These are phyloP conservation scores for Paralichthys olivaceus DNA, from an alignment of 2,113 vertebrate genomes.

Conservation along the genomic window DNA sequence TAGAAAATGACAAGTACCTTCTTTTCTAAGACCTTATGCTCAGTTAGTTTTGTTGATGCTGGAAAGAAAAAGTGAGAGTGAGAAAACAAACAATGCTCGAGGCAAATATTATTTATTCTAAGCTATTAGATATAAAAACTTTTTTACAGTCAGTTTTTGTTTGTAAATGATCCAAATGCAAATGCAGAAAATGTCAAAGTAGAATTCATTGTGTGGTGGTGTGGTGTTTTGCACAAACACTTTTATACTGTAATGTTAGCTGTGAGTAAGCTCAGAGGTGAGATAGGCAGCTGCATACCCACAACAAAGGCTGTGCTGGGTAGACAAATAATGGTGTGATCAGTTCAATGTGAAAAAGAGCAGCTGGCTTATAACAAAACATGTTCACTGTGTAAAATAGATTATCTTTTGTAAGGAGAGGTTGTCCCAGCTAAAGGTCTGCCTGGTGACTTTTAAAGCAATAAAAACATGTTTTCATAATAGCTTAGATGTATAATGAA, in stretches of 20 bases:
- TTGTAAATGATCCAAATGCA: no score
- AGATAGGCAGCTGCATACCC: neutral
- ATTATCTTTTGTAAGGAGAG: neutral
- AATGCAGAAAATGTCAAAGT: no score
- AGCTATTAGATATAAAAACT: no score
- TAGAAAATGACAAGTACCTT: neutral
- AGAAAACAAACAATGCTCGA: neutral
- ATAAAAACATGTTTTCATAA: no score
- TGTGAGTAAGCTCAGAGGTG: neutral
- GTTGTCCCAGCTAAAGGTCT: neutral
- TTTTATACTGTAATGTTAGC: neutral
- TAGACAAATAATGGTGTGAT: constrained; percentile 19
- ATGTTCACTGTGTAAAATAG: neutral
- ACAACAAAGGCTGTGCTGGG: constrained; percentile 19
- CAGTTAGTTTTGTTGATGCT: neutral
- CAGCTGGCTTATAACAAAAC: constrained; percentile 80
- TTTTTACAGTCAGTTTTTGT: no score
- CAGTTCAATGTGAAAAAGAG: constrained; percentile 69
- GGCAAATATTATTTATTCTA: neutral
- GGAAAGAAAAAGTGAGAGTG: neutral
- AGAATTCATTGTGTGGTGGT: neutral
- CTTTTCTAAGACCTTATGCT: neutral
- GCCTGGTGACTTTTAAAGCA: neutral
- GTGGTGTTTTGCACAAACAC: neutral
- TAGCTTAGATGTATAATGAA: no score